Percentiles rank a stretch among this genome's conserved stretches.
These are phyloP conservation scores for Standfussiana lucernea DNA, from an alignment of 2,888 invertebrate species.

Conservation along the genomic window DNA sequence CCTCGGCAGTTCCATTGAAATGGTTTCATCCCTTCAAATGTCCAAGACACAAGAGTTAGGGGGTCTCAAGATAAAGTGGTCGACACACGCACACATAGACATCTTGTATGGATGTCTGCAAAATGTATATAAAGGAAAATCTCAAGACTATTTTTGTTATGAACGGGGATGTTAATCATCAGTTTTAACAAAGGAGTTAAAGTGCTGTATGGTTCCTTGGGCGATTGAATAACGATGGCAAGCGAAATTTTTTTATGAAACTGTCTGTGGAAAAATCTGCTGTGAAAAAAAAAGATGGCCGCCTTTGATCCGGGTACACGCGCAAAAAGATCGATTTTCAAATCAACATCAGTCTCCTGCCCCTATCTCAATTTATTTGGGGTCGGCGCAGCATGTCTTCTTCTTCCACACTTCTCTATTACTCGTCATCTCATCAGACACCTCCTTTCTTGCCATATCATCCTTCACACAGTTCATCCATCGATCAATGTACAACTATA, in stretches of 20 bases:
- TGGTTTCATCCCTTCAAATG: slow-evolving; percentile 34
- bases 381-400: no score
- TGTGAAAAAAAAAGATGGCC: no score
- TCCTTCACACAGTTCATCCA: no score
- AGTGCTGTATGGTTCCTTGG: not conserved
- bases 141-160: slow-evolving; percentile 69
- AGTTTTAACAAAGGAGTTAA: slow-evolving; percentile 60
- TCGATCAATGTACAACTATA: no score
- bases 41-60: slow-evolving; percentile 53
- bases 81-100: slow-evolving; percentile 60
- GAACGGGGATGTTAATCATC: slow-evolving; percentile 58
- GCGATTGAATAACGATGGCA: not conserved
- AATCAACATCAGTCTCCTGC: no score
- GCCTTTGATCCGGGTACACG: no score
- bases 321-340: no score
- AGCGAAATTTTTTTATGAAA: not conserved
- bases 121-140: slow-evolving; percentile 68
- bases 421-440: no score
- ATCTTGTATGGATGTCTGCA: slow-evolving; percentile 36
- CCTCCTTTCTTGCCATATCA: no score
- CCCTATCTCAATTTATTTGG: no score
- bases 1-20: slow-evolving; percentile 56
- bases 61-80: slow-evolving; percentile 65
- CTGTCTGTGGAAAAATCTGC: not conserved
- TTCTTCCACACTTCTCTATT: no score